Evolutionary conservation across 2,888 invertebrate genomes (phyloP).

Genomic region (Drosophila acutilabella): DNA sequence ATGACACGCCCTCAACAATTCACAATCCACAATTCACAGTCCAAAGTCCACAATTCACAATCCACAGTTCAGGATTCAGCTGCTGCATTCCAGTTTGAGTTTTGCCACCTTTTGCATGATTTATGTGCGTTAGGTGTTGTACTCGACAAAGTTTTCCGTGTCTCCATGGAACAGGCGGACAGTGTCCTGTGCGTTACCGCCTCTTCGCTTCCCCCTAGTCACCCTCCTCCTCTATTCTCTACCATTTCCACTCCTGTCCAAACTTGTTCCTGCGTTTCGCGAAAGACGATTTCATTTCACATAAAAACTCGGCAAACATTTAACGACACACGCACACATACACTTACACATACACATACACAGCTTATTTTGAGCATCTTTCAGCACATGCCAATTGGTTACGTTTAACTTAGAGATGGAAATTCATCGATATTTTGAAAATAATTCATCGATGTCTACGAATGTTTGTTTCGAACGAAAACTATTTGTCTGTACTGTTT

Average conservation of each 20-base stretch:
- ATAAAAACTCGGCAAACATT: slow-evolving; percentile 57
- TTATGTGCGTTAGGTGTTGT: slow-evolving; percentile 76
- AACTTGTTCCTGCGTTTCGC: slow-evolving; percentile 45
- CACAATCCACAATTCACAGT: background rate
- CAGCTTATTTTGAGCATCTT: background rate
- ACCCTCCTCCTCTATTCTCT: background rate
- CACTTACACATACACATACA: background rate
- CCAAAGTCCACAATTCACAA: background rate
- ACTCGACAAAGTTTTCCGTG: slow-evolving; percentile 44
- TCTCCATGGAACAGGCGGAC: slow-evolving; percentile 34
- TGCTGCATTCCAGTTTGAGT: slow-evolving; percentile 26
- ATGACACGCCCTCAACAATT: slow-evolving; percentile 63
- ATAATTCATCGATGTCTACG: background rate
- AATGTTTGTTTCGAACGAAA: background rate
- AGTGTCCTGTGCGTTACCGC: slow-evolving; percentile 12
- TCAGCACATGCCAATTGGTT: slow-evolving; percentile 79
- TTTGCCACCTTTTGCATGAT: slow-evolving; percentile 75
- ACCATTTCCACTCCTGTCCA: background rate
- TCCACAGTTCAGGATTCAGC: slow-evolving; percentile 19
- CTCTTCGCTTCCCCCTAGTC: background rate
- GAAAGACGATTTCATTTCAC: slow-evolving; percentile 70
- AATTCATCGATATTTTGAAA: background rate
- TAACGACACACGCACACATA: slow-evolving; percentile 53
- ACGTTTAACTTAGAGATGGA: background rate
- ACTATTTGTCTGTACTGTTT: no score